These are phyloP conservation scores for Campylomormyrus tamandua DNA, from an alignment of 2,113 vertebrate genomes.

Conservation along the genomic window DNA sequence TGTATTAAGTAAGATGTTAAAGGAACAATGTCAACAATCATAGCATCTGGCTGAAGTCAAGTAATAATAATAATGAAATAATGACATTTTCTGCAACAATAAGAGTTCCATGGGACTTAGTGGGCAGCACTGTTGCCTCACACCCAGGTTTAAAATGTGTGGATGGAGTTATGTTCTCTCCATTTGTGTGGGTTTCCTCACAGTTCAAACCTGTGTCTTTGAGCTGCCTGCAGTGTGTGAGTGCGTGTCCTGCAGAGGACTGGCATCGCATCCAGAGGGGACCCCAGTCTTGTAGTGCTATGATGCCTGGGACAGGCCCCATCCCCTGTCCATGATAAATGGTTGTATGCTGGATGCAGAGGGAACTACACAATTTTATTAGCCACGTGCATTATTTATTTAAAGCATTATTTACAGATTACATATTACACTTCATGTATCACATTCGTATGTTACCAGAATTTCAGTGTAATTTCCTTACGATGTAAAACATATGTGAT, in stretches of 20 bases:
- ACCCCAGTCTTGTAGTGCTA: background rate
- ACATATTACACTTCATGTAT: background rate
- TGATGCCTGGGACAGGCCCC: background rate
- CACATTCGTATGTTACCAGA: conserved; percentile 59
- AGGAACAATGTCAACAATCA: background rate
- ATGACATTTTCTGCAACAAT: background rate
- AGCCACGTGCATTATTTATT: background rate
- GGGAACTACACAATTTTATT: background rate
- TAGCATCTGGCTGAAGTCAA: background rate
- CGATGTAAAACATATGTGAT: conserved; percentile 67
- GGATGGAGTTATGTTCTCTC: background rate
- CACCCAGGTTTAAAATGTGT: background rate
- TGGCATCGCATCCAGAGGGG: background rate
- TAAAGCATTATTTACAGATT: background rate
- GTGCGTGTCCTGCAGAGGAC: background rate
- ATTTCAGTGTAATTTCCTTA: conserved; percentile 74
- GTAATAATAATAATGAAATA: background rate
- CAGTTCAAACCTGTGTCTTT: background rate
- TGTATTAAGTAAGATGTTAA: background rate
- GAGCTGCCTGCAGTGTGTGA: background rate
- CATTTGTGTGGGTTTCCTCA: background rate
- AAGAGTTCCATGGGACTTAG: background rate
- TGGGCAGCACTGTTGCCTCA: too few species aligned
- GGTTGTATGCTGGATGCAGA: background rate
- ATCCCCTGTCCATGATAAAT: background rate